Percentiles rank a stretch among this genome's conserved stretches.
Evolutionary conservation across 2,888 invertebrate genomes (phyloP).

Genomic region (Drosophila helvetica): DNA sequence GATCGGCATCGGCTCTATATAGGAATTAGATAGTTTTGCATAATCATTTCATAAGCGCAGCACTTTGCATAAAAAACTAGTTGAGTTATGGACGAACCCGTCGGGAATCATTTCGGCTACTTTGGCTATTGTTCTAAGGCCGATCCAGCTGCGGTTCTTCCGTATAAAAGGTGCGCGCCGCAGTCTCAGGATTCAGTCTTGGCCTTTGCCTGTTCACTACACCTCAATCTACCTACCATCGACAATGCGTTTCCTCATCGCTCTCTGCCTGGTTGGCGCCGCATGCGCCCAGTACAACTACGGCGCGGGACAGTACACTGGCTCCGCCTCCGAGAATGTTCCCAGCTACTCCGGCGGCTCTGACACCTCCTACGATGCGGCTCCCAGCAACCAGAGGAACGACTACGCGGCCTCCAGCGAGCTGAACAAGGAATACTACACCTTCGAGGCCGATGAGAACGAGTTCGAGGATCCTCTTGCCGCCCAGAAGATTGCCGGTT

Average conservation of each 20-base stretch:
- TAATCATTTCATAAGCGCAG: conserved; percentile 77
- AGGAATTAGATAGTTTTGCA: conserved; percentile 66
- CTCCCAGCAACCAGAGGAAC: conserved; percentile 40
- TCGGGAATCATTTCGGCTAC: conserved; percentile 46
- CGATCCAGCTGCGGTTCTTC: conserved; percentile 36
- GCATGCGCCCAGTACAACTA: conserved; percentile 78
- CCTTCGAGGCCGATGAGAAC: conserved; percentile 73
- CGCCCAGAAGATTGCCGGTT: conserved; percentile 55
- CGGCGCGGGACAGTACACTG: conserved; percentile 53
- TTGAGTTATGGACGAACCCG: conserved; percentile 65
- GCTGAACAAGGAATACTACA: conserved; percentile 75
- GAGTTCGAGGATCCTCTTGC: conserved; percentile 69
- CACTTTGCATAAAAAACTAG: conserved; percentile 71
- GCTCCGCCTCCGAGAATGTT: conserved; percentile 48
- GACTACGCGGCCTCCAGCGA: conserved; percentile 59
- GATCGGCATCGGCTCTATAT: conserved; percentile 30
- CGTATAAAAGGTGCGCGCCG: conserved; percentile 63
- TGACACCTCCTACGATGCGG: conserved; percentile 18
- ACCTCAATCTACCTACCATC: conserved; percentile 13
- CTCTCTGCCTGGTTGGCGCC: conserved; percentile 70
- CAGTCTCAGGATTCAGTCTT: conserved; percentile 72
- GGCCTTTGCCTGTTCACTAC: conserved; percentile 58
- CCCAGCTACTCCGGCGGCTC: conserved; percentile 41
- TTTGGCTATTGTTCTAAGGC: conserved; percentile 58
- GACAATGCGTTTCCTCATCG: conserved; percentile 67